phyloP scores from a whole-genome alignment of 1,140 invertebrate genomes.

The Metaphire vulgaris region DNA sequence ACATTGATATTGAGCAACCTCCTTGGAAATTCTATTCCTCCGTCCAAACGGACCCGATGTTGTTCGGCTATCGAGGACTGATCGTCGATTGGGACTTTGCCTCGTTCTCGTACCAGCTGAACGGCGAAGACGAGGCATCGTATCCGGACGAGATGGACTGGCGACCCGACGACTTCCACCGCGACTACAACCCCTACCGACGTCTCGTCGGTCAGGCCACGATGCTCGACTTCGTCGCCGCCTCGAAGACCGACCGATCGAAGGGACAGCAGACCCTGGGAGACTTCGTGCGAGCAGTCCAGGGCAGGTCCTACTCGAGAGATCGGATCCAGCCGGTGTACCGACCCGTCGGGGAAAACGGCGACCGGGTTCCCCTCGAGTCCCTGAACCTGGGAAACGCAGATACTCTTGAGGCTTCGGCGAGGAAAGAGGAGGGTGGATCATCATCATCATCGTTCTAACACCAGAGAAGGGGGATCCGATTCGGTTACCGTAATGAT shows the following conservation, averaged over 20 bases:
- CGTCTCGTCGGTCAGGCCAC: conserved; percentile 20
- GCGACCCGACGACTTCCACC: conserved; percentile 23
- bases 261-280: not conserved
- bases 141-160: conserved; percentile 10
- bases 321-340: not conserved
- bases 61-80: conserved; percentile 28
- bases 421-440: not conserved
- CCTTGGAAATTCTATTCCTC: conserved; percentile 22
- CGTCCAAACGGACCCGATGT: conserved; percentile 4
- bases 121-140: conserved; percentile 14
- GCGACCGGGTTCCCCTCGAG: not conserved
- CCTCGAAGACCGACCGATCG: not conserved
- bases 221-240: conserved; percentile 13
- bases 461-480: too few species aligned
- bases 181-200: conserved; percentile 20
- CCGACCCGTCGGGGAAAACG: not conserved
- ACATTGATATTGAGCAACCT: not conserved
- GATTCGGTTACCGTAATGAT: not conserved
- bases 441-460: too few species aligned
- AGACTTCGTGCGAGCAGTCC: not conserved
- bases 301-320: not conserved
- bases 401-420: not conserved
- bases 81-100: conserved; percentile 26
- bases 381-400: not conserved
- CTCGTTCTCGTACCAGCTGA: not conserved